Conservation (phyloP, 2,113 vertebrate genomes). For the Neolamprologus longior region DNA sequence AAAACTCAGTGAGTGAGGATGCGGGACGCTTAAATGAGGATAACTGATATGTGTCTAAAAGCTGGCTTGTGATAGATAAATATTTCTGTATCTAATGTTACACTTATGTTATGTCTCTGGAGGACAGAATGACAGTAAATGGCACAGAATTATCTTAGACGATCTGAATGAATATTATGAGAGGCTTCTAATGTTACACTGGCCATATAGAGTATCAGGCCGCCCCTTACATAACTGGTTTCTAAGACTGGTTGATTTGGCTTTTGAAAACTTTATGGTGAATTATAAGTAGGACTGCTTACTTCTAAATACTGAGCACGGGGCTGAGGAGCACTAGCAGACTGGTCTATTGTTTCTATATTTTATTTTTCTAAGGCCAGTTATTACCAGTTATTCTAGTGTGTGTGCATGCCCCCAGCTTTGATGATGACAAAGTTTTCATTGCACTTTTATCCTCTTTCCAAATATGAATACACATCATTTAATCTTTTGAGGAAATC, state of each 20-base stretch:
- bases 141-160: neutral
- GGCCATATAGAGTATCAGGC: neutral
- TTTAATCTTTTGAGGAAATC: neutral
- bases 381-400: neutral
- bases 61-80: neutral
- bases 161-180: neutral
- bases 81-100: neutral
- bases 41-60: neutral
- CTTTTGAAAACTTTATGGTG: neutral
- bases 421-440: neutral
- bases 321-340: neutral
- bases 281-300: neutral
- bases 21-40: neutral
- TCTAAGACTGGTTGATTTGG: neutral
- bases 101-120: neutral
- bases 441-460: neutral
- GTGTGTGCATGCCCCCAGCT: neutral
- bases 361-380: neutral
- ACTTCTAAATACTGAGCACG: neutral
- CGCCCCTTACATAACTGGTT: accelerated
- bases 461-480: neutral
- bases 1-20: neutral
- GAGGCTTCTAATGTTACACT: neutral
- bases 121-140: neutral
- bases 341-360: neutral